phyloP scores from a whole-genome alignment of 2,113 vertebrate species.

The Aix galericulata region DNA sequence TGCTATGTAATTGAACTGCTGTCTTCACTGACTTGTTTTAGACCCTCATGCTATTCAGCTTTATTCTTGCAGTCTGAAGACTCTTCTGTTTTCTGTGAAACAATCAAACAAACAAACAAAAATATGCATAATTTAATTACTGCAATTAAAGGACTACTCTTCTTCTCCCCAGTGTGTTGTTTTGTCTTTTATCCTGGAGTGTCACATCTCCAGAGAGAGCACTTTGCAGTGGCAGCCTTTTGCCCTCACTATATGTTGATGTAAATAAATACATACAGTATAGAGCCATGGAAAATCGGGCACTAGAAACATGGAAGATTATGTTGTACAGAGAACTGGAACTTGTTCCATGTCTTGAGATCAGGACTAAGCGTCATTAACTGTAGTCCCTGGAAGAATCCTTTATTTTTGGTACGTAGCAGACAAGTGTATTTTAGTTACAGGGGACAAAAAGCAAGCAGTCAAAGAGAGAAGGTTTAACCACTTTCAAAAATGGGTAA shows the following conservation, averaged over 20 bases:
- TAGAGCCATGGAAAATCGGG: background rate
- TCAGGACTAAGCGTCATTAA: background rate
- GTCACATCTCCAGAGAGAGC: background rate
- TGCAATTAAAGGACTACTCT: background rate
- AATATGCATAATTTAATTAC: background rate
- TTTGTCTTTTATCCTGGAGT: background rate
- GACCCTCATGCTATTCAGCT: background rate
- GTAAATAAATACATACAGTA: rapidly evolving
- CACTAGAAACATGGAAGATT: background rate
- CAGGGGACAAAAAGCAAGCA: background rate
- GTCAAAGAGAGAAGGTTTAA: background rate
- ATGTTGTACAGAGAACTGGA: background rate
- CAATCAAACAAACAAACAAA: background rate
- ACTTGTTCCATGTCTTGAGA: background rate
- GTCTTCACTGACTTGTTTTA: background rate
- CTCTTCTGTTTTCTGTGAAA: background rate
- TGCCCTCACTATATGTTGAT: background rate
- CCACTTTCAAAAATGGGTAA: background rate
- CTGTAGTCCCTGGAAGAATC: background rate
- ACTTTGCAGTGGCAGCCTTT: background rate
- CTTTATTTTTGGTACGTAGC: background rate
- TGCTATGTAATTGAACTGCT: background rate
- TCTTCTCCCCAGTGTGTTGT: background rate
- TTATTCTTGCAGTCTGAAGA: background rate
- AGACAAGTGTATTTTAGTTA: background rate